Evolutionary conservation across 2,888 invertebrate genomes (phyloP), one percentile per base, ranked within the genome.

Genomic region (Abrostola tripartita): DNA sequence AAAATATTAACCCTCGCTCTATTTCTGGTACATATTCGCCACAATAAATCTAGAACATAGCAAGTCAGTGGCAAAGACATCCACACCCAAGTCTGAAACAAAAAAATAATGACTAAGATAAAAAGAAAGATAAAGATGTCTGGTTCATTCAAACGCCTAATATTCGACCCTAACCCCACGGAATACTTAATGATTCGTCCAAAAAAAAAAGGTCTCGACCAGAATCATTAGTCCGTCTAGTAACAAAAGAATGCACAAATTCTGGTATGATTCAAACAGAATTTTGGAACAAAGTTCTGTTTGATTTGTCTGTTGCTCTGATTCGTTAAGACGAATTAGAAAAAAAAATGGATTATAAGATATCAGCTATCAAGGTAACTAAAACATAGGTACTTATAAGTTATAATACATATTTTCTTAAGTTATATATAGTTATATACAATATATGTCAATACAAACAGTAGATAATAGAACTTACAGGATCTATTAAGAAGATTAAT

Each of bases 71-170:
- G 94, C 42, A 92, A 51, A 1, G 85, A 82, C 90, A 94, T 91
- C 94, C 93, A 94, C 63, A 89, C 49, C 93, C 92, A 94, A 44
- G 92, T 90, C 94, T 94, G 87, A 62, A 90, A 92, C 51, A 61
- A 62, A 68, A 60, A 47, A 41, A n/a, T 14, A 11, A 7, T 7
- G 0, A 14, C n/a, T 52, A 57, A 74, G 12, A 24, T 37, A 41
- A 44, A 36, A 2, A 47, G 49, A 51, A 47, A 7, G 47, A 8
- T 36, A 52, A 36, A 37, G n/a, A 42, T 14, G n/a, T 12, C 41
- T 12, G 64, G 38, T 52, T 36, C n/a, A 55, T 44, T 73, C 38
- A 37, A 24, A 38, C 52, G n/a, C 37, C 11, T 36, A 60, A 61
- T 61, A 37, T 40, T n/a, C n/a, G 35, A 42, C 35, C 14, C 10